phyloP scores from a whole-genome alignment of 2,113 vertebrate species.

The Chionomys nivalis region DNA sequence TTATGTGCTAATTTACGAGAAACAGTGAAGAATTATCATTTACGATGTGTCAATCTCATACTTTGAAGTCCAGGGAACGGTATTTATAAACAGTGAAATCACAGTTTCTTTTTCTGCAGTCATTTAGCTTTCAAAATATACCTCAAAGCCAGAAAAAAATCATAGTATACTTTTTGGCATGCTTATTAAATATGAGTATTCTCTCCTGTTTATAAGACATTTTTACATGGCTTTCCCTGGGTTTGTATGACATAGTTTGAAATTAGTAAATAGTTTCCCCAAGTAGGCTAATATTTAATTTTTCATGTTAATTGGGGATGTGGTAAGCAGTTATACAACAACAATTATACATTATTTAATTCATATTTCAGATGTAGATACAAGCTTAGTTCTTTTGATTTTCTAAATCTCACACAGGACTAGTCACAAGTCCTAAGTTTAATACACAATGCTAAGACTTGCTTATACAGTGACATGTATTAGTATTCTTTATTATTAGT shows the following conservation, averaged over 20 bases:
- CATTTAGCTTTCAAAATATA: slow-evolving; percentile 68
- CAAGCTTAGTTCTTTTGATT: background rate
- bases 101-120: slow-evolving; percentile 52
- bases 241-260: slow-evolving; percentile 62
- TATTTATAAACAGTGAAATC: slow-evolving; percentile 70
- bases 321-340: slow-evolving; percentile 7
- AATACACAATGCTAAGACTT: background rate
- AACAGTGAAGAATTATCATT: slow-evolving; percentile 66
- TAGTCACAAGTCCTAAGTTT: background rate
- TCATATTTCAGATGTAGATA: slow-evolving; percentile 29
- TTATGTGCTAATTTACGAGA: slow-evolving; percentile 72
- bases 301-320: slow-evolving; percentile 12
- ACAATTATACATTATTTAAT: background rate
- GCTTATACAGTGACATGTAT: background rate
- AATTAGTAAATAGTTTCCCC: slow-evolving; percentile 28
- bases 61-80: slow-evolving; percentile 68
- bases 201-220: slow-evolving; percentile 49
- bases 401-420: background rate
- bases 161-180: slow-evolving; percentile 53
- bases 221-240: background rate
- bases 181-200: slow-evolving; percentile 62
- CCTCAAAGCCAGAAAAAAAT: slow-evolving; percentile 63
- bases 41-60: slow-evolving; percentile 49
- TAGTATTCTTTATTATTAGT: background rate
- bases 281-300: background rate